These are phyloP conservation scores for Xanthorhoe spadicearia DNA, from an alignment of 2,888 invertebrate species.

Conservation along the genomic window DNA sequence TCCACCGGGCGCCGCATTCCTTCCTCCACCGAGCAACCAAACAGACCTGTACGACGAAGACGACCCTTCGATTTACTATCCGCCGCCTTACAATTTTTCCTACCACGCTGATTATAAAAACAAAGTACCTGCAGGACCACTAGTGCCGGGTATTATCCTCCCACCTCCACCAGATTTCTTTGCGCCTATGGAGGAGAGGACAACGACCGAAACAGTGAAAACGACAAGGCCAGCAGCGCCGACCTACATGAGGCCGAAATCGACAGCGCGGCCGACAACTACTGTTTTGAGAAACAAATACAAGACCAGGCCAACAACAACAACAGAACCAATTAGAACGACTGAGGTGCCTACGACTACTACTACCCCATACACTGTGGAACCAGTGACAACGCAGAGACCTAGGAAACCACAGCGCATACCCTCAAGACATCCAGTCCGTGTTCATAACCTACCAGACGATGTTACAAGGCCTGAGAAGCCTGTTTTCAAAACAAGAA, in stretches of 20 bases:
- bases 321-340: conserved; percentile 66
- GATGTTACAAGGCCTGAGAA: conserved; percentile 74
- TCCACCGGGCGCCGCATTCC: conserved; percentile 84
- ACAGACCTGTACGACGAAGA: conserved; percentile 94
- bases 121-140: conserved; percentile 92
- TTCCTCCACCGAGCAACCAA: conserved; percentile 89
- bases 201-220: conserved; percentile 63
- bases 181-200: conserved; percentile 86
- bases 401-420: conserved; percentile 72
- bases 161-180: conserved; percentile 96
- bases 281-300: conserved; percentile 69
- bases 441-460: conserved; percentile 73
- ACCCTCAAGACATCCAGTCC: conserved; percentile 75
- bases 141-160: conserved; percentile 94
- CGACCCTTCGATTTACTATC: conserved; percentile 96
- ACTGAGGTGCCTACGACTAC: conserved; percentile 74
- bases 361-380: conserved; percentile 71
- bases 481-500: conserved; percentile 75
- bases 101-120: conserved; percentile 91
- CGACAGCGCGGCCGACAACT: conserved; percentile 59
- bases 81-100: conserved; percentile 95
- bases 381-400: conserved; percentile 72
- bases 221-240: conserved; percentile 61
- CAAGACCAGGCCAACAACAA: conserved; percentile 74
- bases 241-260: conserved; percentile 65